phyloP scores from a whole-genome alignment of 2,797 vertebrate species.

The Diceros bicornis region DNA sequence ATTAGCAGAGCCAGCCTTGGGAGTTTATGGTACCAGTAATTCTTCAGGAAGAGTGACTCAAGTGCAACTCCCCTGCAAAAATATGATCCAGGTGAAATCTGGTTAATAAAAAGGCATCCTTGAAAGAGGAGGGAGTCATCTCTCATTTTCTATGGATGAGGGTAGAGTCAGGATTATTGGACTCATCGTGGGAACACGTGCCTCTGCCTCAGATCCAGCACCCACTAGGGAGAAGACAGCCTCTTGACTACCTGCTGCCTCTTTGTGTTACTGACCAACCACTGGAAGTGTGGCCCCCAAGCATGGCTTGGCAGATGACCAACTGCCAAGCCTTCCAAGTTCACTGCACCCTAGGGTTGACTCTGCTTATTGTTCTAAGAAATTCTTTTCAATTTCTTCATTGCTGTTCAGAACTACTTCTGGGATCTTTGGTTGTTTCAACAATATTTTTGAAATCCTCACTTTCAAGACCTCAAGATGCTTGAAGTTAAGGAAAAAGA shows the following conservation, averaged over 20 bases:
- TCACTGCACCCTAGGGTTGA: background rate
- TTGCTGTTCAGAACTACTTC: conserved; percentile 14
- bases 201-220: background rate
- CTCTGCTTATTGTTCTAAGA: conserved; percentile 22
- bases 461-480: conserved; percentile 53
- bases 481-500: background rate
- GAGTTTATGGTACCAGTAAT: conserved; percentile 11
- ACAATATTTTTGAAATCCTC: conserved; percentile 63
- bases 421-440: conserved; percentile 67
- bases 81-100: conserved; percentile 47
- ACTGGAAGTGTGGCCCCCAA: background rate
- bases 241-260: background rate
- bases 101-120: conserved; percentile 4
- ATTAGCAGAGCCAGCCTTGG: conserved; percentile 58
- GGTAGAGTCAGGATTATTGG: background rate
- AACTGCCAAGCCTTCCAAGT: background rate
- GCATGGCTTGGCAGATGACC: background rate
- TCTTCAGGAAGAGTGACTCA: conserved; percentile 46
- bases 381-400: conserved; percentile 5
- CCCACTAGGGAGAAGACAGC: background rate
- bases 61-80: conserved; percentile 54
- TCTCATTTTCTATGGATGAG: background rate
- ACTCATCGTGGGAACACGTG: background rate
- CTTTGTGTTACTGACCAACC: background rate
- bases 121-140: background rate